Percentiles rank a stretch among this genome's conserved stretches.
Conservation (phyloP, 2,113 vertebrate species). For the Craseonycteris thonglongyai region DNA sequence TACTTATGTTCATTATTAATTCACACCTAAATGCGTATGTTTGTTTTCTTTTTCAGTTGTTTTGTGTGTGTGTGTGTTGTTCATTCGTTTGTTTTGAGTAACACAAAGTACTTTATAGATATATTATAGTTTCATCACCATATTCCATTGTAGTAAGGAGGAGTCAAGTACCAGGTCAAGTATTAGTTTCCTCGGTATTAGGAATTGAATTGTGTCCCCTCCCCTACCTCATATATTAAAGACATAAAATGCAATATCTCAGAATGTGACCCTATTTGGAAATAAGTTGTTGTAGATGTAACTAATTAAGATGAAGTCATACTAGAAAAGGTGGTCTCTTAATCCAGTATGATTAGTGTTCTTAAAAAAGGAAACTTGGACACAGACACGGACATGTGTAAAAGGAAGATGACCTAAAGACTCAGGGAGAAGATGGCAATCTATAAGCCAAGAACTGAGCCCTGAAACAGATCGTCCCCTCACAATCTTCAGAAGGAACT, state of each 20-base stretch:
- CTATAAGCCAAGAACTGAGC: not conserved
- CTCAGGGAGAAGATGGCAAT: not conserved
- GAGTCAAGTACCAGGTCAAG: not conserved
- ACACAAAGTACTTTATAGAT: not conserved
- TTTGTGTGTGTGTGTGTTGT: not conserved
- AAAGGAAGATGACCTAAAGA: not conserved
- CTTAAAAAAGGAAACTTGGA: not conserved
- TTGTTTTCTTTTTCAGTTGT: not conserved
- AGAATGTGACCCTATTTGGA: not conserved
- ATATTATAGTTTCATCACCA: not conserved
- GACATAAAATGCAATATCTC: not conserved
- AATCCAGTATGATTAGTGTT: not conserved
- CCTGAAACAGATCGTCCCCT: not conserved
- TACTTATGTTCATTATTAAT: not conserved
- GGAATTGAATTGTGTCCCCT: not conserved
- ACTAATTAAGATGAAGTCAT: not conserved
- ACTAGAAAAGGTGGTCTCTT: not conserved
- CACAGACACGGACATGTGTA: not conserved
- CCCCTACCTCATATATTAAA: not conserved
- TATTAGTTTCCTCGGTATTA: not conserved
- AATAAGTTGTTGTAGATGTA: not conserved
- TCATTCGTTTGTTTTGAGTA: not conserved
- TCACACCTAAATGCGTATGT: not conserved
- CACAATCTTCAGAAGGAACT: not conserved
- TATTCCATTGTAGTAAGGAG: not conserved